phyloP scores from a whole-genome alignment of 2,113 vertebrate genomes.

The Nothocercus julius region DNA sequence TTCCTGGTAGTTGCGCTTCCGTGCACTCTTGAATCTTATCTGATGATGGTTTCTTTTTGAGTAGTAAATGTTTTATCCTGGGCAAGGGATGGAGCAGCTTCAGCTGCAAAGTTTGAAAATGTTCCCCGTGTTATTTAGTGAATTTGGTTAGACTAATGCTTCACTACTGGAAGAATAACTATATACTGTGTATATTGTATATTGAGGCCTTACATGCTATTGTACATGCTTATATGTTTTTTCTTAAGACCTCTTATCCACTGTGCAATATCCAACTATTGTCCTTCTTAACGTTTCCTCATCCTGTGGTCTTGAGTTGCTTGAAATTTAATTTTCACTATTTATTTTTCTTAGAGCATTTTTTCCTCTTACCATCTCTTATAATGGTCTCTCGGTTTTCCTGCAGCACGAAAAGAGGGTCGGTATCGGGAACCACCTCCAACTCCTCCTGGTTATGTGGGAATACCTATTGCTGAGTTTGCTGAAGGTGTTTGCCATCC shows the following conservation, averaged over 20 bases:
- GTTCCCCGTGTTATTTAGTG: not conserved
- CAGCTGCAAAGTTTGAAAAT: not conserved
- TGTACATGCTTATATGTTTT: not conserved
- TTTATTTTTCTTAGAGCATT: not conserved
- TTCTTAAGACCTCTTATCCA: not conserved
- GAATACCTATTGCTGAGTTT: constrained; percentile 92
- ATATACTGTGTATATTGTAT: not conserved
- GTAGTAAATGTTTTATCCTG: fast-evolving
- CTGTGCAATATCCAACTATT: not conserved
- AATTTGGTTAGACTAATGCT: not conserved
- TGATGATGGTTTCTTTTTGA: not conserved
- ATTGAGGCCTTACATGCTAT: not conserved
- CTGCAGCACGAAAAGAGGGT: constrained; percentile 91
- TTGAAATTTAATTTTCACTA: not conserved
- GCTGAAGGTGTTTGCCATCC: constrained; percentile 85
- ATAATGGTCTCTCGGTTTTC: constrained; percentile 30
- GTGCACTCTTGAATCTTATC: not conserved
- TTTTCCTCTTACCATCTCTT: not conserved
- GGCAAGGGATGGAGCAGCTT: not conserved
- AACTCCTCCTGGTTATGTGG: constrained; percentile 94
- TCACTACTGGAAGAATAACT: not conserved
- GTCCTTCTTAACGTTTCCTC: not conserved
- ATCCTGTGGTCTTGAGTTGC: not conserved
- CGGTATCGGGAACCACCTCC: constrained; percentile 95
- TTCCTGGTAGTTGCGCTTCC: not conserved